A percentile compares a stretch with the other conserved stretches of the same genome.
Evolutionary conservation across 2,113 vertebrate species (phyloP).

Genomic region (Menura novaehollandiae): DNA sequence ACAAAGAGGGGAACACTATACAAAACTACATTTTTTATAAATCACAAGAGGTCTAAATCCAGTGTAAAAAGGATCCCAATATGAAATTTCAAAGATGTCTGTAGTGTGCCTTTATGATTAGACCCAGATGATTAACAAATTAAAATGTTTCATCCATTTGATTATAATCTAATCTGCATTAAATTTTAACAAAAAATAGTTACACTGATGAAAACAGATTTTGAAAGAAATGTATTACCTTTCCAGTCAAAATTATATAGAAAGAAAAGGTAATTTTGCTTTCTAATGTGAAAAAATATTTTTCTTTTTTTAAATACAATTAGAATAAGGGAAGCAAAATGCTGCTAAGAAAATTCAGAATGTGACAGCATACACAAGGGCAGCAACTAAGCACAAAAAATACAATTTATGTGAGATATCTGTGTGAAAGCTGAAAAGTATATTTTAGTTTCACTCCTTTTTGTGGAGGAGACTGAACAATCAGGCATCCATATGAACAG

Average conservation of each 20-base stretch:
- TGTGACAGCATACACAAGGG: neutral
- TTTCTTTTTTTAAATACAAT: neutral
- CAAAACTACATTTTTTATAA: neutral
- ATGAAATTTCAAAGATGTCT: neutral
- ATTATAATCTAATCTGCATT: neutral
- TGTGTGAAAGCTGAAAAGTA: neutral
- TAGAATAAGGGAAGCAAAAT: neutral
- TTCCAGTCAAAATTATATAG: neutral
- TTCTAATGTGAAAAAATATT: neutral
- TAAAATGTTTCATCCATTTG: neutral
- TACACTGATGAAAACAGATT: neutral
- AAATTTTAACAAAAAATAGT: neutral
- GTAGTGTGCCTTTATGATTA: neutral
- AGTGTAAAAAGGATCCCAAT: neutral
- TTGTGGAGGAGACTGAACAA: neutral
- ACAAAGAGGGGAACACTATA: neutral
- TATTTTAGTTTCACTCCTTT: neutral
- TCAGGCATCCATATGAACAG: neutral
- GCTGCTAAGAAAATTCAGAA: neutral
- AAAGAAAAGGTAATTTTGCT: neutral
- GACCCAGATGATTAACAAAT: neutral
- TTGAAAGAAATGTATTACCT: neutral
- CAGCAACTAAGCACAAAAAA: neutral
- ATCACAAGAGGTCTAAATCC: neutral
- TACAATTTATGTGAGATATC: neutral